Percentiles rank a stretch among this genome's conserved stretches.
phyloP scores from a whole-genome alignment of 2,113 vertebrate species.

The Calyptommatus sinebrachiatus region DNA sequence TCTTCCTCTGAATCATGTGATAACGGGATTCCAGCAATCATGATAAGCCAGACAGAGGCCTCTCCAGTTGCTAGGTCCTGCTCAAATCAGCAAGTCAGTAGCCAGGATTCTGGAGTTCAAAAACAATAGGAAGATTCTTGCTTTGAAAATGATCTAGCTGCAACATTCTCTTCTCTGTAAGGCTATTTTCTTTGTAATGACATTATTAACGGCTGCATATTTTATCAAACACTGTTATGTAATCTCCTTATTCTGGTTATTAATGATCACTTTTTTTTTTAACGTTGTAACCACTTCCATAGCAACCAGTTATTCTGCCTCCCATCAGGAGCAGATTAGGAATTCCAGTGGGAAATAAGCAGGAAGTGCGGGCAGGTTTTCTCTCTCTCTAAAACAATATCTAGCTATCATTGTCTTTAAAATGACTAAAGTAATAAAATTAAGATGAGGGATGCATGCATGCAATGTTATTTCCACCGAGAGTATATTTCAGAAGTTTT shows the following conservation, averaged over 20 bases:
- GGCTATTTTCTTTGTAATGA: slow-evolving; percentile 40
- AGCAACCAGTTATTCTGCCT: slow-evolving; percentile 61
- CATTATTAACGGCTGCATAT: slow-evolving; percentile 52
- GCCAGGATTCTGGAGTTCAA: too few relatives aligned
- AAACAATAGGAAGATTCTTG: too few relatives aligned
- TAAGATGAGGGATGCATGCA: slow-evolving; percentile 38
- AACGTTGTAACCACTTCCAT: slow-evolving; percentile 52
- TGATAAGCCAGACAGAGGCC: too few relatives aligned
- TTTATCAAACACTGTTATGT: slow-evolving; percentile 59
- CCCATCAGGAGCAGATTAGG: slow-evolving; percentile 62
- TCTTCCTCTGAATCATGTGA: not conserved
- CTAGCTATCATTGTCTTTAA: slow-evolving; percentile 58
- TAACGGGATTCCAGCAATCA: too few relatives aligned
- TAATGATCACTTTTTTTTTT: slow-evolving; percentile 60
- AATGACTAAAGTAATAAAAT: slow-evolving; percentile 41
- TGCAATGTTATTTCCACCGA: slow-evolving; percentile 58
- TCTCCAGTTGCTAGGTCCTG: too few relatives aligned
- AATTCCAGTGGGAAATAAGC: slow-evolving; percentile 64
- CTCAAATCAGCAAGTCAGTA: too few relatives aligned
- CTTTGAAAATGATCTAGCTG: slow-evolving; percentile 19
- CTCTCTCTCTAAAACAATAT: slow-evolving; percentile 40
- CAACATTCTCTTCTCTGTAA: slow-evolving; percentile 35
- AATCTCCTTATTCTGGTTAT: slow-evolving; percentile 56
- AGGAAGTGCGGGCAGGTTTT: slow-evolving; percentile 47
- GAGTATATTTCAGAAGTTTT: slow-evolving; percentile 60